Percentiles rank a stretch among this genome's conserved stretches.
Evolutionary conservation across 2,113 vertebrate species (phyloP).

Genomic region (Phaethon lepturus): DNA sequence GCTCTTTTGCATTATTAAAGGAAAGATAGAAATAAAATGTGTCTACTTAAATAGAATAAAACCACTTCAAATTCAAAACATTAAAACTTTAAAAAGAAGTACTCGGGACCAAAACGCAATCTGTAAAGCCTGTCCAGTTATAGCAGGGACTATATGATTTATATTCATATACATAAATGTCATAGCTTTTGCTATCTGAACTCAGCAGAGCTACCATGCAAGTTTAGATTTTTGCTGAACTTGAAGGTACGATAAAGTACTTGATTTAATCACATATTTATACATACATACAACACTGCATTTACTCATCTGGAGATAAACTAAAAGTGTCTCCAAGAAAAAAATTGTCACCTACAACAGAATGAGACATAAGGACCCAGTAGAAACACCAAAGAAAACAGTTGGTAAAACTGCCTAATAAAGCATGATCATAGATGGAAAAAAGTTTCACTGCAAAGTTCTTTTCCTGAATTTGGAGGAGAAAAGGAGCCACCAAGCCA

Average conservation of each 20-base stretch:
- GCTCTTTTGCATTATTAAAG: background rate
- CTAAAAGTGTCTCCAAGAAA: background rate
- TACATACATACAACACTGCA: background rate
- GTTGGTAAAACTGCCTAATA: background rate
- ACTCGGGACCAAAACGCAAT: background rate
- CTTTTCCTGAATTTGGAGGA: background rate
- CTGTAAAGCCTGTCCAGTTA: background rate
- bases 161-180: background rate
- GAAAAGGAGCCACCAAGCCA: background rate
- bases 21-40: background rate
- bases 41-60: background rate
- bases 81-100: background rate
- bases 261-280: background rate
- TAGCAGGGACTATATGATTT: background rate
- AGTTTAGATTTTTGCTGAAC: too few species aligned
- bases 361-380: background rate
- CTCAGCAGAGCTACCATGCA: background rate
- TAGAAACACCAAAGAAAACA: background rate
- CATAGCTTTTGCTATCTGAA: background rate
- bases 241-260: background rate
- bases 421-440: background rate
- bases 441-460: background rate
- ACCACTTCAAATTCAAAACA: fast-evolving
- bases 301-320: background rate
- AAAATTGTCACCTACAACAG: background rate